phyloP scores from a whole-genome alignment of 2,113 vertebrate species.

The Scatophagus argus region DNA sequence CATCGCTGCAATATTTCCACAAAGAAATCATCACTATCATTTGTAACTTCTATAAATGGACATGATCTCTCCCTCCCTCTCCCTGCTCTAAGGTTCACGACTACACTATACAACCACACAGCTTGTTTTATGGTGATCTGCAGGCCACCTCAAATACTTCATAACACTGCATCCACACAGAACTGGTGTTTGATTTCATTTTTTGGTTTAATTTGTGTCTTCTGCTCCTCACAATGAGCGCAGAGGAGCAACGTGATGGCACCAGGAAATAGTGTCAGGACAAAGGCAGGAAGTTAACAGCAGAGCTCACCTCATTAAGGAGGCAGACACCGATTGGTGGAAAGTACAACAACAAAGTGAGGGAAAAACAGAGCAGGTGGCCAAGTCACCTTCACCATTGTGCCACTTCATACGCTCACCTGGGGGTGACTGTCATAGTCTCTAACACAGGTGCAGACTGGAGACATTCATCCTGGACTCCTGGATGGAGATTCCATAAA shows the following conservation, averaged over 20 bases:
- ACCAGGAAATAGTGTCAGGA: constrained; percentile 74
- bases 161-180: no score
- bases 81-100: no score
- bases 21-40: no score
- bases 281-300: constrained; percentile 83
- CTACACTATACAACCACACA: background rate
- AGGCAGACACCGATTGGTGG: constrained; percentile 31
- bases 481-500: no score
- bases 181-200: background rate
- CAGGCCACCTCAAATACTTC: background rate
- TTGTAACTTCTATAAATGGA: constrained; percentile 75
- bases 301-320: constrained; percentile 59
- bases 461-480: no score
- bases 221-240: background rate
- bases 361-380: constrained; percentile 45
- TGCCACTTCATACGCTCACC: background rate
- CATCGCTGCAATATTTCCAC: no score
- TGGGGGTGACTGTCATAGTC: background rate
- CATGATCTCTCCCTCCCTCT: constrained; percentile 29
- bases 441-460: no score
- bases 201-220: background rate
- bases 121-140: background rate
- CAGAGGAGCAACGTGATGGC: constrained; percentile 39
- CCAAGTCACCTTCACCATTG: background rate
- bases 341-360: constrained; percentile 57